Conservation (phyloP, 1,140 invertebrate species). For the Hydropsyche tenuis region DNA sequence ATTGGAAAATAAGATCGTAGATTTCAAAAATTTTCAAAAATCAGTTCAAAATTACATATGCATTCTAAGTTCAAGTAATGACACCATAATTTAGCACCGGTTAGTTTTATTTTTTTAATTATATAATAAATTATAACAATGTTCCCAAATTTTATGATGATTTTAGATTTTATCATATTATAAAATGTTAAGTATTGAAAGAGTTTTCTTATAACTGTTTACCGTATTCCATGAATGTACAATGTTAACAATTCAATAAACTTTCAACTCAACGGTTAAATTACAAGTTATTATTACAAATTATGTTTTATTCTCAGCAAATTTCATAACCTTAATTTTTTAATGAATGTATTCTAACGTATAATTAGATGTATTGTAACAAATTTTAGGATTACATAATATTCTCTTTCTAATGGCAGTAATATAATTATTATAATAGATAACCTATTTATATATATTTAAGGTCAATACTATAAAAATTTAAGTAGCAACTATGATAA, state of each 20-base stretch:
- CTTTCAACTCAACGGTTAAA: background rate
- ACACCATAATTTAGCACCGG: too few species aligned
- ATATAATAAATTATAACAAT: too few species aligned
- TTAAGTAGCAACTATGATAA: slow-evolving; percentile 11
- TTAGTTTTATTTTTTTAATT: too few species aligned
- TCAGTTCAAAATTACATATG: too few species aligned
- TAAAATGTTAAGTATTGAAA: too few species aligned
- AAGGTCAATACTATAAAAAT: slow-evolving; percentile 9
- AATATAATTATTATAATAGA: slow-evolving; percentile 12
- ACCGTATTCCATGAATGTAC: background rate
- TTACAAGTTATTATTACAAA: background rate
- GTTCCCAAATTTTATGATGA: too few species aligned
- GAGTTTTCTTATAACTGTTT: background rate
- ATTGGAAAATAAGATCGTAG: too few species aligned
- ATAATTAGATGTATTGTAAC: background rate
- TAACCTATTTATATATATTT: background rate
- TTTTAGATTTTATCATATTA: too few species aligned
- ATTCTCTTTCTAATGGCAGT: slow-evolving; percentile 23
- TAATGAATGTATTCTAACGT: background rate
- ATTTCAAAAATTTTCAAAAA: too few species aligned
- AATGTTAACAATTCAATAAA: background rate
- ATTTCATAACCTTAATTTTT: background rate
- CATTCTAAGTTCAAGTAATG: too few species aligned
- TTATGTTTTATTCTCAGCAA: background rate
- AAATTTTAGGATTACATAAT: background rate